A percentile compares a stretch with the other conserved stretches of the same genome.
Evolutionary conservation across 2,113 vertebrate species (phyloP).

Genomic region (Pithys albifrons): DNA sequence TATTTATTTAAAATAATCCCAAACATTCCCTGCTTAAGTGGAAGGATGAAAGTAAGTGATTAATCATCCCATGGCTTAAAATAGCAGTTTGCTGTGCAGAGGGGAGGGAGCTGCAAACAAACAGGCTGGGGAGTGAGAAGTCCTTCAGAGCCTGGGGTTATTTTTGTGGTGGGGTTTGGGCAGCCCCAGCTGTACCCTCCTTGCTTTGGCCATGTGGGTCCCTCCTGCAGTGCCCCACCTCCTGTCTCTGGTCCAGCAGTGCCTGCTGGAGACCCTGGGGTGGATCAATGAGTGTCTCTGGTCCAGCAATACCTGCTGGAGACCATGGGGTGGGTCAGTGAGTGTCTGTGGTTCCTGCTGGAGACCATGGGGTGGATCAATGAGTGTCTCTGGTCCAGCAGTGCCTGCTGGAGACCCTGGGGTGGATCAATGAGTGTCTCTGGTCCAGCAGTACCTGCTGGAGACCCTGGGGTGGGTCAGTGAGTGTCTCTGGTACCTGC

Average conservation of each 20-base stretch:
- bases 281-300: no score
- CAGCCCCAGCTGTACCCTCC: background rate
- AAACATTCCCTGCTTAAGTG: background rate
- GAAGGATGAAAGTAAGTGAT: background rate
- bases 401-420: no score
- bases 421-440: background rate
- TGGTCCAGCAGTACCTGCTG: no score
- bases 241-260: background rate
- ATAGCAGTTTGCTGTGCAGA: background rate
- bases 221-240: background rate
- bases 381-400: no score
- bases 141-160: background rate
- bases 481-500: no score
- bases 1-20: slow-evolving; percentile 12
- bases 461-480: no score
- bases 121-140: background rate
- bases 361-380: no score
- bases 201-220: background rate
- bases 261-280: background rate
- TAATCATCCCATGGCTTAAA: slow-evolving; percentile 13
- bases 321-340: no score
- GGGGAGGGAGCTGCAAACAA: background rate
- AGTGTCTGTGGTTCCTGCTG: no score
- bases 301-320: no score
- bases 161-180: background rate